Base-by-base conservation (phyloP, 2,888 invertebrate genomes). In the Hypomecis atomaria region DNA sequence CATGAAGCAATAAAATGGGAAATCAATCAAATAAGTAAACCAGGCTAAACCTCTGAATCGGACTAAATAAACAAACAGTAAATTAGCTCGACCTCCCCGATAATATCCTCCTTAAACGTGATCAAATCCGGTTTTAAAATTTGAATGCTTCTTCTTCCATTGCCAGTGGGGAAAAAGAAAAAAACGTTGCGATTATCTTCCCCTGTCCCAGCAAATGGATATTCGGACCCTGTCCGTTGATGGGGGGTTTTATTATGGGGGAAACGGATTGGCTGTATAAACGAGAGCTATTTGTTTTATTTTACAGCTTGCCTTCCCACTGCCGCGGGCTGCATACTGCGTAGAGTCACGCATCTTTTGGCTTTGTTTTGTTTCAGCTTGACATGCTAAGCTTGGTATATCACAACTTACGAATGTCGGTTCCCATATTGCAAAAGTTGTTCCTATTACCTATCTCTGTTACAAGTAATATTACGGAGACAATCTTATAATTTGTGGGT, bases 201-300 rank as follows among this genome's bases (percentile, higher is more conserved):
- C 66, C 64, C 67, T 69, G 69, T 69, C 65, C 58, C 68, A 60
- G 71, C 64, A 71, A 75, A 73, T 75, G 72, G 73, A 71, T 73
- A 73, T 73, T 71, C 67, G 71, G 72, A 69, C 71, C 67, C 61
- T 47, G 55, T 38, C 59, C 68, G 70, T 69, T 71, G 71, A 73
- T 69, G 66, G 70, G 59, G 59, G 69, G 66, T 67, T 73, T 72
- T 73, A 75, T 71, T 71, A 72, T 68, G 58, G 63, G 65, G 69
- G 64, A 69, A 71, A 71, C 69, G 68, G 69, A 75, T 75, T 73
- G 69, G 67, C 54, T 66, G 64, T 66, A 63, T 69, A 70, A 71
- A 43, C 62, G 59, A 47, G 47, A 11, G 57, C 68, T 67, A 67
- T 68, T 71, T 66, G 66, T 67, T 71, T 66, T 63, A 67, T 67